Evolutionary conservation across 2,888 invertebrate species (phyloP).

Genomic region (Xanthorhoe spadicearia): DNA sequence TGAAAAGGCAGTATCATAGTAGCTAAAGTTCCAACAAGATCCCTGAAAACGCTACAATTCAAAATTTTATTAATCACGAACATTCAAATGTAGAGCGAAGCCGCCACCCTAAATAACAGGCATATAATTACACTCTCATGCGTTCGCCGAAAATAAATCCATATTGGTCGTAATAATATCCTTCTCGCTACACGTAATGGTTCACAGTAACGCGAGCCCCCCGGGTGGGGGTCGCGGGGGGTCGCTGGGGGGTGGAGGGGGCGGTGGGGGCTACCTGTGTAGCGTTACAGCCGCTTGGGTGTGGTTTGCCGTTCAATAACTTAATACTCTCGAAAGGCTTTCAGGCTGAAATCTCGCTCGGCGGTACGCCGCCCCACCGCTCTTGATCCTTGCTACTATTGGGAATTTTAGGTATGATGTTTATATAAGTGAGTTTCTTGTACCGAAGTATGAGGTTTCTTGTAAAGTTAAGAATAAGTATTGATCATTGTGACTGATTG

Average conservation of each 20-base stretch:
- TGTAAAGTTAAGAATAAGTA: background rate
- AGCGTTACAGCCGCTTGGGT: constrained; percentile 80
- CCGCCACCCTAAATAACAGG: constrained; percentile 23
- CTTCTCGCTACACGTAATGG: constrained; percentile 70
- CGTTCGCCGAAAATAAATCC: constrained; percentile 34
- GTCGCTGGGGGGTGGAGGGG: constrained; percentile 43
- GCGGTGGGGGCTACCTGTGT: constrained; percentile 64
- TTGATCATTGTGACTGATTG: background rate
- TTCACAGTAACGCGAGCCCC: constrained; percentile 57
- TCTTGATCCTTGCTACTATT: constrained; percentile 58
- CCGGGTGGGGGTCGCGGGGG: constrained; percentile 48
- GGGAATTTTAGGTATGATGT: background rate
- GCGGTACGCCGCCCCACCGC: constrained; percentile 49
- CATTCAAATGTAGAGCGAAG: constrained; percentile 11
- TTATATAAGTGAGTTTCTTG: background rate
- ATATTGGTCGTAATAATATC: constrained; percentile 47
- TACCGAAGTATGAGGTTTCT: background rate
- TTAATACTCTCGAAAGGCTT: constrained; percentile 84
- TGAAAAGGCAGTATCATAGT: background rate
- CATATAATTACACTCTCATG: constrained; percentile 37
- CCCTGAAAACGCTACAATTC: background rate
- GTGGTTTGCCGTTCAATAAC: constrained; percentile 86
- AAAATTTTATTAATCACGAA: constrained; percentile 6
- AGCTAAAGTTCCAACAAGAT: background rate
- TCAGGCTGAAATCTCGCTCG: constrained; percentile 82